Evolutionary conservation across 2,797 vertebrate species (phyloP), one percentile per base, ranked within the genome.

Genomic region (Furcifer pardalis): DNA sequence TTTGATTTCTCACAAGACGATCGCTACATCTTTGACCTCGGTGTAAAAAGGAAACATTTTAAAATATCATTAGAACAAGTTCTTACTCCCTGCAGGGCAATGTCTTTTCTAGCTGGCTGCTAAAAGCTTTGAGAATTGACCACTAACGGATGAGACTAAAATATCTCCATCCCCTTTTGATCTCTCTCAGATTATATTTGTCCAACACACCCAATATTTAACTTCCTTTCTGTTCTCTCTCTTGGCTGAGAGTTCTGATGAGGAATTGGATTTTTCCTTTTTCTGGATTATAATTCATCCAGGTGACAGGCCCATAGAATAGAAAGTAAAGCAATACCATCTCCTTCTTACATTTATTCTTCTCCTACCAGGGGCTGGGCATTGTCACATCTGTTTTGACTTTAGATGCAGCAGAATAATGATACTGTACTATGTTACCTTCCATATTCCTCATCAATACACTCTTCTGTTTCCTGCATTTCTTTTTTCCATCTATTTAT

Each of bases 41-140:
- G 19, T 30, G 46, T 75, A 37, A 85, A 80, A 80, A 80, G 77
- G 35, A 79, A 80, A 59, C 46, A 66, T 74, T 52, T 66, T 8
- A 25, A 65, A 69, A 46, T 62, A 44, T 42, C 46, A 73, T 84
- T 84, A 79, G 69, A 79, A 73, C 59, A 79, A 79, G 73, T 79
- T 79, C 42, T 65, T 63, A 73, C 46, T 65, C 77, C 77, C 77
- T 27, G 30, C 77, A 65, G 77, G 69, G 77, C 44, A n/a, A 42
- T 74, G 69, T 30, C 35, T 84, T 74, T 79, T 74, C 32, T 65
- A 56, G 69, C 44, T 74, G 60, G 83, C 73, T 74, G 83, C 44
- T 84, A 79, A 79, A 84, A 79, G 69, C 68, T 63, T 74, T 7
- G 77, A 40, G 60, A 84, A 84, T 40, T 69, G 42, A 32, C 68